Evolutionary conservation across 1,140 invertebrate species (phyloP), one percentile per base, ranked within the genome.

Genomic region (Diorhabda sublineata): DNA sequence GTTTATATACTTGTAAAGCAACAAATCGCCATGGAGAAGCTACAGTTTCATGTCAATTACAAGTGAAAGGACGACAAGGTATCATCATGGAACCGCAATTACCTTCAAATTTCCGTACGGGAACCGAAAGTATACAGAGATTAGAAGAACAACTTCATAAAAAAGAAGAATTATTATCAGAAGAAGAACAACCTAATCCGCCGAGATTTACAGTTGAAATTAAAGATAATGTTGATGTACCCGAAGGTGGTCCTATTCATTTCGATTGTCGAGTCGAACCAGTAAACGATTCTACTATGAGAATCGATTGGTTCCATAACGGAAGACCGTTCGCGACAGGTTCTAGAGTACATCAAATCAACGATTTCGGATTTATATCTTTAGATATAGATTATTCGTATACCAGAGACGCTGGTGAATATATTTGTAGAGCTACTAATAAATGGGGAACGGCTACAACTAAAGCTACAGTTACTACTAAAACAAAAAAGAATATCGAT

Each of bases 281-380:
- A 5, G 88, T 91, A 1, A 90, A 90, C 65, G 94, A 97, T 83
- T 85, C 93, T 5, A 89, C 90, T 2, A 94, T 96, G 91, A 86
- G 91, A 56, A 94, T 97, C 72, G 94, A 97, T 80, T 98, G 96
- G 95, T 96, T 92, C 87, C 90, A 92, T 73, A 96, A 97, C 82
- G 95, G 95, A 11, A 87, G 89, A 74, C 93, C 94, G 44, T 91
- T 97, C 76, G 91, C 90, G 0, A 95, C 92, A 42, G 93, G 94
- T 9, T 95, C 93, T 8, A 85, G 96, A 69, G 92, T 97, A 3
- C 93, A 95, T 78, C 93, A 92, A 81, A 86, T 95, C 26, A 94
- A 96, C 80, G 95, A 98, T 76, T 96, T 96, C 81, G 94, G 94
- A n/a, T 95, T 94, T 67, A 92, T 96, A 73, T 91, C 92, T 2